Evolutionary conservation across 2,797 vertebrate genomes (phyloP).

Genomic region (Psittacula derbiana): DNA sequence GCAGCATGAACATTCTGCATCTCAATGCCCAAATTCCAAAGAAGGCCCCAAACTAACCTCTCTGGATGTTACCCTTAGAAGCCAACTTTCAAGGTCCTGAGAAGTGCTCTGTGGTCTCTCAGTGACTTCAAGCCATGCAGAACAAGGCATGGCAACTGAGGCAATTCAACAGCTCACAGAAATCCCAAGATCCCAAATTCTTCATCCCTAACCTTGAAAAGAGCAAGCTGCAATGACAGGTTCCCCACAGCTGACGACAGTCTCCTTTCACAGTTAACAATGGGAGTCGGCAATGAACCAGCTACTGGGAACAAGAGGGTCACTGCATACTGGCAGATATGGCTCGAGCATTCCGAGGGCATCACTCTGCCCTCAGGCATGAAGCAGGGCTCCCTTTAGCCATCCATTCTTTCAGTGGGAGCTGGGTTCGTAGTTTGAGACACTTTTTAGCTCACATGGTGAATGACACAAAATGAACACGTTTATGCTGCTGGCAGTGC

Average conservation of each 20-base stretch:
- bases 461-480: neutral
- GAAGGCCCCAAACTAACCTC: neutral
- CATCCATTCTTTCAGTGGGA: neutral
- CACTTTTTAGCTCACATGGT: neutral
- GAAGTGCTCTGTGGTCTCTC: neutral
- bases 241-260: slow-evolving; percentile 9
- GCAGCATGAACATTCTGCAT: neutral
- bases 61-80: slow-evolving; percentile 21
- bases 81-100: neutral
- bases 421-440: neutral
- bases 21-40: neutral
- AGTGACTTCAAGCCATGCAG: neutral
- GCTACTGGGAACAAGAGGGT: neutral
- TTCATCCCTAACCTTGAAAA: neutral
- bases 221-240: neutral
- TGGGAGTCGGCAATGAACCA: neutral
- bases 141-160: neutral
- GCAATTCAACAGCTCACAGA: neutral
- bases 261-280: slow-evolving; percentile 25
- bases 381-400: neutral
- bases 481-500: neutral
- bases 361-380: neutral
- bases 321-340: neutral
- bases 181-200: neutral
- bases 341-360: neutral